Base-by-base conservation (phyloP, 92 coral and sea anemone genomes). In the Nematostella vectensis region DNA sequence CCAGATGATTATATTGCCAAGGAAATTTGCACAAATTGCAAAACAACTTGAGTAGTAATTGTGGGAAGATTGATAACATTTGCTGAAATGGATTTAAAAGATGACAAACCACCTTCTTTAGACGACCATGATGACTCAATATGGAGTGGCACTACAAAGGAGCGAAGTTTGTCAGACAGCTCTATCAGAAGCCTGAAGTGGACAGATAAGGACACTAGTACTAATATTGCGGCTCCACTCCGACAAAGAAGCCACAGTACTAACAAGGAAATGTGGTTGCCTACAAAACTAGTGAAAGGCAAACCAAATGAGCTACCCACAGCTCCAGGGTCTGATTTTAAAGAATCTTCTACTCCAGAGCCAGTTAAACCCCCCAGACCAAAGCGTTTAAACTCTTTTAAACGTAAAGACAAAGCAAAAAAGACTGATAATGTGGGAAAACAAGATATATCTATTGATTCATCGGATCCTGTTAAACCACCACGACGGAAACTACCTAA, bases 251-350 rank as follows among this genome's bases (percentile, higher is more conserved):
- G 61, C 21, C 58, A 61, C n/a, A 65, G 63, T 12, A 44, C 70
- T 42, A 74, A 70, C 48, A 81, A 76, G 69, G 83, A 75, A 31
- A 48, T 65, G 62, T 76, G 84, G 89, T 59, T 72, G 0, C 75
- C 70, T 11, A 50, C 61, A 47, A 25, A 20, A 1, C 23, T 8
- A 18, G 54, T 22, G 27, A 45, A 48, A 20, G 30, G 27, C 31
- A 45, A n/a, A 11, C n/a, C n/a, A n/a, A n/a, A n/a, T n/a, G n/a
- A n/a, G n/a, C n/a, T n/a, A n/a, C n/a, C n/a, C n/a, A n/a, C n/a
- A n/a, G 55, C 20, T 33, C 62, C 62, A 12, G 23, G 22, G 19
- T 3, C 37, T 31, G 30, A 33, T 2, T 17, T 9, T 13, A 43
- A 44, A 45, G 63, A 52, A 8, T 55, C 72, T 11, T 25, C 56